Percentiles rank a stretch among this genome's conserved stretches.
These are phyloP conservation scores for Aldabrachelys gigantea DNA, from an alignment of 2,113 vertebrate genomes.

Conservation along the genomic window DNA sequence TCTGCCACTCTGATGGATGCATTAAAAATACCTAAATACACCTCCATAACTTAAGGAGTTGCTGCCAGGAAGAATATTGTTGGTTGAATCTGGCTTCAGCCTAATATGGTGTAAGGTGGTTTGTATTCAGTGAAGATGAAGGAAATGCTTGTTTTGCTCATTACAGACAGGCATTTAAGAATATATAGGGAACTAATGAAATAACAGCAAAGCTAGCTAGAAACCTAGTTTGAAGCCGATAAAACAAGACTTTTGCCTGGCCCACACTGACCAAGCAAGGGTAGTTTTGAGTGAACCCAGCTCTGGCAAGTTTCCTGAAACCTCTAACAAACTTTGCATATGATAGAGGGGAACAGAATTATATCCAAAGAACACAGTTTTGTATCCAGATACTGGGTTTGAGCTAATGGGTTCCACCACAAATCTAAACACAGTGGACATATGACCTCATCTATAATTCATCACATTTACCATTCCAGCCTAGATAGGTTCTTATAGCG, in stretches of 20 bases:
- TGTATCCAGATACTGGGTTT: slow-evolving; percentile 33
- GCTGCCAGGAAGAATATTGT: neutral
- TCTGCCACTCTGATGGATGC: neutral
- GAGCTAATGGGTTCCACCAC: slow-evolving; percentile 43
- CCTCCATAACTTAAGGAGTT: neutral
- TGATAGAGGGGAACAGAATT: neutral
- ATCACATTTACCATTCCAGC: neutral
- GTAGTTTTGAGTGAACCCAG: slow-evolving; percentile 16
- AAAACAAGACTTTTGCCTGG: neutral
- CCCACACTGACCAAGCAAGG: neutral
- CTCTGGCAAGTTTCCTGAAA: slow-evolving; percentile 13
- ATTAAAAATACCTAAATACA: neutral
- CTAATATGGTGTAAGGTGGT: neutral
- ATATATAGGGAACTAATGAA: neutral
- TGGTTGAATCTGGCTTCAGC: neutral
- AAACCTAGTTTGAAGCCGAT: slow-evolving; percentile 2
- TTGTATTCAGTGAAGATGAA: neutral
- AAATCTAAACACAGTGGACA: neutral
- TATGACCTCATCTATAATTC: neutral
- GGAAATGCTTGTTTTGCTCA: slow-evolving; percentile 1
- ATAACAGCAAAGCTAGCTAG: neutral
- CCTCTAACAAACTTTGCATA: neutral
- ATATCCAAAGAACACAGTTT: slow-evolving; percentile 17
- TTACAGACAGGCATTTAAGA: neutral
- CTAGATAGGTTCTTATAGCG: neutral